These are phyloP conservation scores for Formica exsecta DNA, from an alignment of 1,140 invertebrate species.

Conservation along the genomic window DNA sequence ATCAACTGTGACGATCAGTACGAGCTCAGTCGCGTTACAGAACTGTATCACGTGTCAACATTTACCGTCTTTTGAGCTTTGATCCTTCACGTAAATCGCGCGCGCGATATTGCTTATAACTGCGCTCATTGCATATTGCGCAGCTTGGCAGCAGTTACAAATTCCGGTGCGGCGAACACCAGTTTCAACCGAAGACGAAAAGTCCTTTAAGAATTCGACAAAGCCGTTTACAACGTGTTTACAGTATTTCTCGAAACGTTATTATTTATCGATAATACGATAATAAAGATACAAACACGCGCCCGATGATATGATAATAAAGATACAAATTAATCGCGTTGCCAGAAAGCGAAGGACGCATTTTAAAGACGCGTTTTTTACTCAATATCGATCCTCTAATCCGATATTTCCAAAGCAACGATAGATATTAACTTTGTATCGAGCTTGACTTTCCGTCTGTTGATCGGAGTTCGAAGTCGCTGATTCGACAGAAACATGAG, in stretches of 20 bases:
- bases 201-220: background rate
- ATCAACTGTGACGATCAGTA: slow-evolving; percentile 38
- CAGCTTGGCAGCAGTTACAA: background rate
- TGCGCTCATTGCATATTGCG: slow-evolving; percentile 23
- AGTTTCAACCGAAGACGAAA: background rate
- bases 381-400: background rate
- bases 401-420: background rate
- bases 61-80: slow-evolving; percentile 42
- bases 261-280: slow-evolving; percentile 16
- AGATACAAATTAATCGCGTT: background rate
- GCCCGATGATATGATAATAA: background rate
- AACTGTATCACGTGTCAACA: slow-evolving; percentile 42
- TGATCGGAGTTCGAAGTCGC: background rate
- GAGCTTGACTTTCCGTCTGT: background rate
- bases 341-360: background rate
- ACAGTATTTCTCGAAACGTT: slow-evolving; percentile 17
- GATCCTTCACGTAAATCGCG: slow-evolving; percentile 33
- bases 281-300: background rate
- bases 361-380: background rate
- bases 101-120: slow-evolving; percentile 10
- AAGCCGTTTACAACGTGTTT: background rate
- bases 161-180: background rate
- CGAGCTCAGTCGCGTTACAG: background rate
- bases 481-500: background rate
- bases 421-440: background rate